Base-by-base conservation (phyloP, 1,140 invertebrate species). In the Zaprionus vittiger region DNA sequence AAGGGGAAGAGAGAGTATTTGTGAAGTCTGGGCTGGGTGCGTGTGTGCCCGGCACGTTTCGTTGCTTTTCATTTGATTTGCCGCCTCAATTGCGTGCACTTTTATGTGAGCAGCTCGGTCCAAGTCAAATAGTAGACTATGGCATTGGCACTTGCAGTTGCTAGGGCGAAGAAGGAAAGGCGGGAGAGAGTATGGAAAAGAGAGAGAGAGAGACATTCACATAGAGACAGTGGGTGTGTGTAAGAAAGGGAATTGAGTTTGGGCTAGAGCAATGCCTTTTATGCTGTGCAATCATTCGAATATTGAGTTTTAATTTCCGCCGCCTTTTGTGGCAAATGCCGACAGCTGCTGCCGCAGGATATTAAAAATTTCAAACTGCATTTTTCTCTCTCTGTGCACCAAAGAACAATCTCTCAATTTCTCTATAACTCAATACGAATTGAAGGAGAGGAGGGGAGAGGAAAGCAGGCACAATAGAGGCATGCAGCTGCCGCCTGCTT, bases 281-380 rank as follows among this genome's bases (percentile, higher is more conserved):
- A 66, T 63, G 28, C 68, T 56, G 54, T 28, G 73, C 81, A 81
- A 85, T 89, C 85, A 90, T 72, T 85, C 70, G 86, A 85, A 90
- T 90, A 91, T 90, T 91, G 86, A 90, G 85, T 90, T 90, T 90
- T 90, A 90, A 90, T 90, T 91, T 90, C 85, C 85, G 85, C 85
- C 68, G 38, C 47, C 76, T 76, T 85, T 85, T 85, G 55, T 71
- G 59, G 55, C 55, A 47, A 52, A 26, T 59, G 78, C 63, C 80
- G 76, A 73, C 85, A 90, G 80, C 81, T 90, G 85, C 47, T 44
- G 73, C 82, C 77, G 73, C 85, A 85, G 85, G 85, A 90, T 90
- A 90, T 91, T 90, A 90, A 90, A 90, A 90, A 90, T 44, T n/a
- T 90, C 31, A 72, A 89, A 71, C 80, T 87, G 74, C 65, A 87